Evolutionary conservation across 1,140 invertebrate species (phyloP).

Genomic region (Drosophila bocki): DNA sequence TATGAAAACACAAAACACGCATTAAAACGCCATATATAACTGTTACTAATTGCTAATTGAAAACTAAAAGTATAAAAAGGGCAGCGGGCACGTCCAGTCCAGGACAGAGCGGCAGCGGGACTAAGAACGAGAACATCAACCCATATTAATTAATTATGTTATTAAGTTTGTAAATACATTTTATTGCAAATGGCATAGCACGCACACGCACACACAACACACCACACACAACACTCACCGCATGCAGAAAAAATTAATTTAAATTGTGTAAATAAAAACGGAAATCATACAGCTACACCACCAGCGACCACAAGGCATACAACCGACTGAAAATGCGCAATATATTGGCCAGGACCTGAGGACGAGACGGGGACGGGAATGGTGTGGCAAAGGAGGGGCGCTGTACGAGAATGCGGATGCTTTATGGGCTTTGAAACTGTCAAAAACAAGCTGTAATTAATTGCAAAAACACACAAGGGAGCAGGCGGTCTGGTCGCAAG

Average conservation of each 20-base stretch:
- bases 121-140: slow-evolving; percentile 31
- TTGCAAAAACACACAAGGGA: slow-evolving; percentile 42
- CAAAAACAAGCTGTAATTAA: slow-evolving; percentile 60
- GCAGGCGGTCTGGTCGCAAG: slow-evolving; percentile 2
- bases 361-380: not conserved
- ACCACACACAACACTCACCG: slow-evolving; percentile 15
- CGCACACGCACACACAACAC: slow-evolving; percentile 30
- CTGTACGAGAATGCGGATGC: slow-evolving; percentile 18
- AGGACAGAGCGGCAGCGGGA: slow-evolving; percentile 2
- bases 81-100: slow-evolving; percentile 15
- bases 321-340: slow-evolving; percentile 60
- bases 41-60: slow-evolving; percentile 77
- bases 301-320: slow-evolving; percentile 37
- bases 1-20: slow-evolving; percentile 4
- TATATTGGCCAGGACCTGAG: slow-evolving; percentile 16
- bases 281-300: slow-evolving; percentile 45
- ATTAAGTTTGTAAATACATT: slow-evolving; percentile 80
- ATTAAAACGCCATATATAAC: slow-evolving; percentile 66
- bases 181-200: slow-evolving; percentile 70
- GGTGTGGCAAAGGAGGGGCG: not conserved
- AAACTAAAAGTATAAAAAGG: slow-evolving; percentile 46
- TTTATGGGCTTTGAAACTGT: slow-evolving; percentile 48
- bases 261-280: slow-evolving; percentile 69
- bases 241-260: slow-evolving; percentile 44
- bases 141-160: slow-evolving; percentile 71